phyloP scores from a whole-genome alignment of 1,140 invertebrate species.

The Choristoneura fumiferana region DNA sequence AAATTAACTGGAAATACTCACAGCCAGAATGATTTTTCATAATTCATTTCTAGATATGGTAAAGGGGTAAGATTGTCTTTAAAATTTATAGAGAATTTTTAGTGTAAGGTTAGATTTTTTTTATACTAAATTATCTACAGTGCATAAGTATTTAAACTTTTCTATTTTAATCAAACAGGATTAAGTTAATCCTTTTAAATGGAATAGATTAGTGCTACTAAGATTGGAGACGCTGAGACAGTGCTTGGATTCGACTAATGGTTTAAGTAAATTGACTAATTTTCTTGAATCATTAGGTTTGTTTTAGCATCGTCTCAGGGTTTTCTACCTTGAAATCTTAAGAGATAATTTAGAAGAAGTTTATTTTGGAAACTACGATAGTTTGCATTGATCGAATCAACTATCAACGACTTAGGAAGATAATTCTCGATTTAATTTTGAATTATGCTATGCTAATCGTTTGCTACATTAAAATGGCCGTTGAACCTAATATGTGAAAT shows the following conservation, averaged over 20 bases:
- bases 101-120: constrained; percentile 62
- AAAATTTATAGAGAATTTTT: constrained; percentile 46
- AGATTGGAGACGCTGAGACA: constrained; percentile 32
- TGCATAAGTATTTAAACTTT: constrained; percentile 73
- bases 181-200: constrained; percentile 65
- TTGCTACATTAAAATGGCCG: constrained; percentile 65
- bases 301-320: constrained; percentile 36
- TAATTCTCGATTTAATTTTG: constrained; percentile 64
- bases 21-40: constrained; percentile 76
- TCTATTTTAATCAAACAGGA: constrained; percentile 71
- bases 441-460: constrained; percentile 71
- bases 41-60: constrained; percentile 71
- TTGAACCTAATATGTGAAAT: constrained; percentile 28
- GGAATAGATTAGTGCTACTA: constrained; percentile 63
- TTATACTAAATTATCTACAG: constrained; percentile 74
- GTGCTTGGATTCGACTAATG: constrained; percentile 15
- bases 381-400: constrained; percentile 60
- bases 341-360: constrained; percentile 72
- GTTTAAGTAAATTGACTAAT: constrained; percentile 22
- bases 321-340: constrained; percentile 55
- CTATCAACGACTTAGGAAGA: constrained; percentile 60
- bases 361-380: constrained; percentile 72
- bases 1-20: constrained; percentile 68
- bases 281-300: constrained; percentile 21
- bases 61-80: constrained; percentile 54